These are phyloP conservation scores for Otolemur crassicaudatus DNA, from an alignment of 2,797 vertebrate genomes.

Conservation along the genomic window DNA sequence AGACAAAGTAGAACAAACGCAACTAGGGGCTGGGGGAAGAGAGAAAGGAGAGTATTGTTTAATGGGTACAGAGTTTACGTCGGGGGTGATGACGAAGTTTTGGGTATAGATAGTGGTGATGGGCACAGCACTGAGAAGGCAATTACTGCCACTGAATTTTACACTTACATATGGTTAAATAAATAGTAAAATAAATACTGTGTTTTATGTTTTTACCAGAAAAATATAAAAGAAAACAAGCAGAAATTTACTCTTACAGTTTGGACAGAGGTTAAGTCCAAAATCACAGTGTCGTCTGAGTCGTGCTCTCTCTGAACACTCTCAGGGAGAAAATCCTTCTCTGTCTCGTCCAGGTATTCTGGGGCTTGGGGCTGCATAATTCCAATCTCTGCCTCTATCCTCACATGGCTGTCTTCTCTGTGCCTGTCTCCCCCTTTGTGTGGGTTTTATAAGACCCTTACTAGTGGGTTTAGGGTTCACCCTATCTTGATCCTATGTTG, in stretches of 20 bases:
- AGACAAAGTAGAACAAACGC: background rate
- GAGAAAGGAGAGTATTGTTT: background rate
- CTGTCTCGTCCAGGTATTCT: background rate
- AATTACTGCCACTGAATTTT: background rate
- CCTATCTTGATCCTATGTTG: background rate
- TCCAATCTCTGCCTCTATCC: background rate
- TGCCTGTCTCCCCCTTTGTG: background rate
- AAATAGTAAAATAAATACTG: background rate
- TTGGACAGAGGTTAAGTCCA: background rate
- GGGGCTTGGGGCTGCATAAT: background rate
- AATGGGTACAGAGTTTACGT: background rate
- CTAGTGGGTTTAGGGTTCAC: background rate
- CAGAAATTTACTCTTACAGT: background rate
- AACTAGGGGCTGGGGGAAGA: no score
- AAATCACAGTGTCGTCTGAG: background rate
- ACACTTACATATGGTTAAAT: background rate
- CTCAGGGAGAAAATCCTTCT: background rate
- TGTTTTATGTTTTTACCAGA: background rate
- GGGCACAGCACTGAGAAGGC: background rate
- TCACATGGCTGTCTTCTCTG: background rate
- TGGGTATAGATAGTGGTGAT: background rate
- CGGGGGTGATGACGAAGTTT: background rate
- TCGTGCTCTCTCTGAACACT: background rate
- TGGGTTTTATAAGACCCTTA: background rate
- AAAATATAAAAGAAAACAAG: background rate